Evolutionary conservation across 2,113 vertebrate genomes (phyloP), one percentile per base, ranked within the genome.

Genomic region (Psittacula cyanocephala): DNA sequence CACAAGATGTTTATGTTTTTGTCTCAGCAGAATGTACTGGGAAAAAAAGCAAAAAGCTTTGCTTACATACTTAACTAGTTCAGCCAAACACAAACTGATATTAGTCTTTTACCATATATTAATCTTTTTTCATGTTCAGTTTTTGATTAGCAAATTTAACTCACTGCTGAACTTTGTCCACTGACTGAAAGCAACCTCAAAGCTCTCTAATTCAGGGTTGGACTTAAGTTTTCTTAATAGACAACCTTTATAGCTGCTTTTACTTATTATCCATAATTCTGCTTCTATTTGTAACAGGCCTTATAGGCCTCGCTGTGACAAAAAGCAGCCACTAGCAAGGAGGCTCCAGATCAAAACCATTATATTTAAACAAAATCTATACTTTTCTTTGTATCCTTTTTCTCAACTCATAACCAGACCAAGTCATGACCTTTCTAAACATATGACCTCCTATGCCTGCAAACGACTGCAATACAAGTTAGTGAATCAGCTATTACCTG

Each of bases 401-500:
- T 63, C 49, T 63, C 49, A 77, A 90, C 23, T 2, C 3, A 65
- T 28, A 44, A n/a, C 9, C 16, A 64, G 57, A 22, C 57, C 35
- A 65, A 92, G 20, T 20, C 76, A 60, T 6, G 47, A 35, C 70
- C 59, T 77, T 81, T 67, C 35, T 55, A 41, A 86, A 65, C 50
- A 80, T 4, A 31, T 0, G 3, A 79, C 29, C 93, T 81, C 69
- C 25, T 86, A 74, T 76, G 95, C 83, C 62, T 90, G 78, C 68
- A 62, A 80, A 60, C 52, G 88, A 81, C 78, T 35, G 88, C 91
- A 82, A 76, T 60, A 39, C 74, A 41, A 81, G 46, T 37, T 10
- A 88, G 81, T 49, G 83, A 77, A 88, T 94, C 89, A 90, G 60
- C 81, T 84, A 41, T 98, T 98, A 98, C 98, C 97, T 98, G 98